phyloP scores from a whole-genome alignment of 2,888 invertebrate species.

The Cerastoderma edule region DNA sequence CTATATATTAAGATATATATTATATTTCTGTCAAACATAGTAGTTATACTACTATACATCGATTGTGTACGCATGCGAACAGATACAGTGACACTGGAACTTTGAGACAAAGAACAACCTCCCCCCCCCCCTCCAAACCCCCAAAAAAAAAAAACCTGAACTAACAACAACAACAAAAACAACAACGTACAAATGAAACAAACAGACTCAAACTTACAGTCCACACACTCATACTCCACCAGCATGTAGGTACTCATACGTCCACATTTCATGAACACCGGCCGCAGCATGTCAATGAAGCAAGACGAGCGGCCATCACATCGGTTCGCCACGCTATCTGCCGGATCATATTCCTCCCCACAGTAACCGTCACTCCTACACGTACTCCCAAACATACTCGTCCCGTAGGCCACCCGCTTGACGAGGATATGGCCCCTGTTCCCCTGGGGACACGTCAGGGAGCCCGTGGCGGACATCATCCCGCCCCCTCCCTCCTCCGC shows the following conservation, averaged over 20 bases:
- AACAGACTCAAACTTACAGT: slow-evolving; percentile 57
- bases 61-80: no score
- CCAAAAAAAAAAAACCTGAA: no score
- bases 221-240: slow-evolving; percentile 59
- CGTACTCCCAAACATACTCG: slow-evolving; percentile 33
- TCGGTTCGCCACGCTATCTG: slow-evolving; percentile 36
- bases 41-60: no score
- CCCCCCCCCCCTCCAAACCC: no score
- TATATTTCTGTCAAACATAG: no score
- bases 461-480: slow-evolving; percentile 28
- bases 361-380: slow-evolving; percentile 47
- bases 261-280: slow-evolving; percentile 49
- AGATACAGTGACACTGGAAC: no score
- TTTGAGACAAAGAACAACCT: no score
- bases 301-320: slow-evolving; percentile 56
- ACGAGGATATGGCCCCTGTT: slow-evolving; percentile 50
- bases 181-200: no score
- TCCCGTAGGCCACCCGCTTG: slow-evolving; percentile 49
- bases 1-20: no score
- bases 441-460: slow-evolving; percentile 45
- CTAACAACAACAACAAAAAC: no score
- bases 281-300: slow-evolving; percentile 35
- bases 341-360: slow-evolving; percentile 48
- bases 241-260: slow-evolving; percentile 53
- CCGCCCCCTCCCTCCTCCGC: slow-evolving; percentile 19